Conservation (phyloP, 2,888 invertebrate genomes). For the Drosophila pseudotakahashii region DNA sequence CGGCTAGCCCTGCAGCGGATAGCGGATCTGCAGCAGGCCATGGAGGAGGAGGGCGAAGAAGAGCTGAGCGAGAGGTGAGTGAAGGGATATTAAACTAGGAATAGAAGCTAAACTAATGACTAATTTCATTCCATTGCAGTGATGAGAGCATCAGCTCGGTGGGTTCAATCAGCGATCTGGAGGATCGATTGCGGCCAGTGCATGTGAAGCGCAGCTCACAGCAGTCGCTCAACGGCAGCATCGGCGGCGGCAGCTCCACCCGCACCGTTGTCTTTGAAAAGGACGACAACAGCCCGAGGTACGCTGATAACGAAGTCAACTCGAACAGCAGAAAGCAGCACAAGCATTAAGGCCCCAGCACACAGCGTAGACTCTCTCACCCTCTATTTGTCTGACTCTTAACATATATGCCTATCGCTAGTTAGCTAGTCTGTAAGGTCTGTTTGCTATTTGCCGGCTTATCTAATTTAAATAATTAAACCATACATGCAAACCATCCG, state of each 20-base stretch:
- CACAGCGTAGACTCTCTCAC: constrained; percentile 41
- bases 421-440: constrained; percentile 67
- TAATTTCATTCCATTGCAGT: constrained; percentile 38
- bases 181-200: constrained; percentile 82
- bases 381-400: constrained; percentile 42
- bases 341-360: constrained; percentile 71
- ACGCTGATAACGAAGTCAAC: constrained; percentile 78
- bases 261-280: constrained; percentile 82
- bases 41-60: constrained; percentile 92
- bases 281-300: constrained; percentile 84
- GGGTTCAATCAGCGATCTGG: constrained; percentile 83
- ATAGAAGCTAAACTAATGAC: background rate
- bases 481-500: constrained; percentile 71
- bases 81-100: background rate
- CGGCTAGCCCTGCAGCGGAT: constrained; percentile 94
- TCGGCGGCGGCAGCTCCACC: constrained; percentile 67
- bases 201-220: constrained; percentile 80
- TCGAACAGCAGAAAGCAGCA: constrained; percentile 74
- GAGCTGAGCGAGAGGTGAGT: constrained; percentile 84
- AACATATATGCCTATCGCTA: constrained; percentile 50
- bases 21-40: constrained; percentile 95
- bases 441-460: constrained; percentile 75
- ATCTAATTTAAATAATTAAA: constrained; percentile 77
- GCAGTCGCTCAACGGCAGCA: constrained; percentile 64
- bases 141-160: constrained; percentile 80